Percentiles rank a stretch among this genome's conserved stretches.
Evolutionary conservation across 2,113 vertebrate species (phyloP).

Genomic region (Phaethon lepturus): DNA sequence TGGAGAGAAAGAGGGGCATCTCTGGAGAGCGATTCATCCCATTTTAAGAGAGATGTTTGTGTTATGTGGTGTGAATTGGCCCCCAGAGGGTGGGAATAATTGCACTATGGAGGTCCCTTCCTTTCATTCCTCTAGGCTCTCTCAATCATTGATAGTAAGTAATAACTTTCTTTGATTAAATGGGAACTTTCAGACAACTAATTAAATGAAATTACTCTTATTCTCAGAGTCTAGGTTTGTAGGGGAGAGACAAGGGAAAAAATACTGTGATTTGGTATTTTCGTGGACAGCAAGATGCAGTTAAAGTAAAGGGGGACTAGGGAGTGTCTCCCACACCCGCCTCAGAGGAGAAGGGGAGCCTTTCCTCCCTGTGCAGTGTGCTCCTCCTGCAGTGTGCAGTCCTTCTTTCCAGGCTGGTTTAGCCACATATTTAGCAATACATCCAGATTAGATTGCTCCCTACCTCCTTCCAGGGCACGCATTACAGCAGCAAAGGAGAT

Average conservation of each 20-base stretch:
- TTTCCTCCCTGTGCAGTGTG: neutral
- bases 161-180: constrained; percentile 52
- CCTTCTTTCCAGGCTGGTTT: neutral
- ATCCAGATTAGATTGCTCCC: neutral
- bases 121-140: constrained; percentile 17
- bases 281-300: neutral
- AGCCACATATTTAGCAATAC: neutral
- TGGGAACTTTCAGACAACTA: constrained; percentile 3
- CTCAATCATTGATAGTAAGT: neutral
- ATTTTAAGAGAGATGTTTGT: constrained; percentile 33
- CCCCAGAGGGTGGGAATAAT: constrained; percentile 6
- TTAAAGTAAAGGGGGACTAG: neutral
- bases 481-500: neutral
- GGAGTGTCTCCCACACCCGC: fast-evolving
- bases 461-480: neutral
- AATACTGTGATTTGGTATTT: neutral
- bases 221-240: neutral
- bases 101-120: neutral
- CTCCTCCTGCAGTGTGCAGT: neutral
- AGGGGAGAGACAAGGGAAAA: neutral
- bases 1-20: neutral
- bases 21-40: constrained; percentile 11
- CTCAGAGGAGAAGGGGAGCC: neutral
- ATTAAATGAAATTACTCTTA: neutral
- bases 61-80: constrained; percentile 5